These are phyloP conservation scores for Pocillopora grandis DNA, from an alignment of 92 coral and sea anemone genomes.

Conservation along the genomic window DNA sequence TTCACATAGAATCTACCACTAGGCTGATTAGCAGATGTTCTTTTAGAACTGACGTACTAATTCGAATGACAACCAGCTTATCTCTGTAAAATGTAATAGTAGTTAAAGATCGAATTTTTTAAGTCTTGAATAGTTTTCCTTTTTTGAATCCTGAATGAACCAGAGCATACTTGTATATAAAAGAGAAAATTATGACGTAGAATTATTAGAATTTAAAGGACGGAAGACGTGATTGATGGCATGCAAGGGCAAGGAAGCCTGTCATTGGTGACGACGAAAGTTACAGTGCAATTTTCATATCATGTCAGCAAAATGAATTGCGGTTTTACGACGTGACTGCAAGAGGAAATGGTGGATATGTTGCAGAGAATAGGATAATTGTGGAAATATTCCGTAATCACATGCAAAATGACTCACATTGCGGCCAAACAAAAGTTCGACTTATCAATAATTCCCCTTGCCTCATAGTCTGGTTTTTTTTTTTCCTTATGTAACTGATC, in stretches of 20 bases:
- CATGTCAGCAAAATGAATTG: background rate
- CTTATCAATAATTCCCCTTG: too few species aligned
- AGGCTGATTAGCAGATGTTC: background rate
- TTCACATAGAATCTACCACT: background rate
- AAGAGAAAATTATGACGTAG: background rate
- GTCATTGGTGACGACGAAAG: background rate
- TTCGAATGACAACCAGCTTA: background rate
- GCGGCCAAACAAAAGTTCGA: too few species aligned
- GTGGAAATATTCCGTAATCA: background rate
- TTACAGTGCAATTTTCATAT: background rate
- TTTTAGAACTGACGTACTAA: background rate
- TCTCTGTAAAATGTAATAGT: background rate
- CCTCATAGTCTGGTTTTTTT: too few species aligned
- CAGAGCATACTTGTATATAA: background rate
- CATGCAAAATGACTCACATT: too few species aligned
- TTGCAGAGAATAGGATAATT: background rate
- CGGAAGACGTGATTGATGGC: too few species aligned
- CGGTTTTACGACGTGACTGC: background rate
- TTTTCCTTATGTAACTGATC: too few species aligned
- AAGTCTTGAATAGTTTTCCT: background rate
- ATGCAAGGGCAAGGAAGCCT: background rate
- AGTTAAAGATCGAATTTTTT: background rate
- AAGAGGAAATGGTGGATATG: slow-evolving; percentile 21
- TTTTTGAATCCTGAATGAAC: background rate
- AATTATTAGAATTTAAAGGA: background rate